phyloP scores from a whole-genome alignment of 2,113 vertebrate species.

The Anser cygnoides region DNA sequence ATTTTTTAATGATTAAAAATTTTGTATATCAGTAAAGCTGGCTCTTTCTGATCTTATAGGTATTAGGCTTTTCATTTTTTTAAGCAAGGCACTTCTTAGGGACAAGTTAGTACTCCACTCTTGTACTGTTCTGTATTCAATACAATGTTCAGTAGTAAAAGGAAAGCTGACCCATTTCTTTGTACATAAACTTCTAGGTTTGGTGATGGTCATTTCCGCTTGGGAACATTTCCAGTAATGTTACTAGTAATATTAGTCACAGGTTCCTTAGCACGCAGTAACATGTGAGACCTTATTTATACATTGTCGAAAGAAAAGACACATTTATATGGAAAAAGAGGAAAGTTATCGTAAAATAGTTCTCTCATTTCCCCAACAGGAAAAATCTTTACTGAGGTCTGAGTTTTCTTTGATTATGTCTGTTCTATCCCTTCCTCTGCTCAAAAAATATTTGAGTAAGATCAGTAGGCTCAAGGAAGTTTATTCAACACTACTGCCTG shows the following conservation, averaged over 20 bases:
- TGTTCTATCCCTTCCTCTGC: background rate
- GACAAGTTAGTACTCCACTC: background rate
- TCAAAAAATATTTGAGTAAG: slow-evolving; percentile 34
- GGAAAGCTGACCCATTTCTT: background rate
- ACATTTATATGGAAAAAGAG: background rate
- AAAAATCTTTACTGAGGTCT: background rate
- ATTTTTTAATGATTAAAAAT: background rate
- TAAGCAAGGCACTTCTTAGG: background rate
- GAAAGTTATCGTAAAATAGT: background rate
- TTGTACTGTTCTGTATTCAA: background rate
- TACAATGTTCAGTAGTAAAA: background rate
- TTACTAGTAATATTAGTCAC: background rate
- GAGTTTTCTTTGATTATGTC: slow-evolving; percentile 12
- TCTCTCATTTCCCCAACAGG: background rate
- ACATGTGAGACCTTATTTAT: fast-evolving
- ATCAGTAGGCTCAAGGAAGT: background rate
- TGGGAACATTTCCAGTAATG: background rate
- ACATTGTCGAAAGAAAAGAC: background rate
- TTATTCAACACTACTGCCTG: slow-evolving; percentile 1
- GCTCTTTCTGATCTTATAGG: fast-evolving
- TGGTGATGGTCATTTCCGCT: background rate
- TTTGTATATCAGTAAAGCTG: background rate
- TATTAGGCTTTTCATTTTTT: background rate
- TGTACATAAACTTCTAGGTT: background rate
- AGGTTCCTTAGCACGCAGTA: background rate